Evolutionary conservation across 2,888 invertebrate species (phyloP), one percentile per base, ranked within the genome.

Genomic region (Chymomyza procnemis): DNA sequence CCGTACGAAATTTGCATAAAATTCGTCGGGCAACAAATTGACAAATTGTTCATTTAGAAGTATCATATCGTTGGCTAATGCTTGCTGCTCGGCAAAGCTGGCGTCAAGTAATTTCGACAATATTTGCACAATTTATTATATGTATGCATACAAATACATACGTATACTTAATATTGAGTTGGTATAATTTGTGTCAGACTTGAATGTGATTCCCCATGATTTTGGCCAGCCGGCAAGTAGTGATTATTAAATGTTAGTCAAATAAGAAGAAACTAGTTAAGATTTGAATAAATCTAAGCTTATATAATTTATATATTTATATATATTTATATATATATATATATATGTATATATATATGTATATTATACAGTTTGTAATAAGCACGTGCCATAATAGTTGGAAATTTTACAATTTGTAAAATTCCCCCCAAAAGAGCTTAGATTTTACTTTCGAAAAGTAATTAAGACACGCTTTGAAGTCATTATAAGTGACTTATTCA

Each of bases 351-450:
- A n/a, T n/a, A n/a, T n/a, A n/a, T n/a, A n/a, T n/a, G n/a, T n/a
- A n/a, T n/a, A n/a, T n/a, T n/a, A n/a, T n/a, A 26, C 26, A 26
- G 8, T 6, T 26, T 41, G 30, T 41, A 41, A 41, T 41, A 41
- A 41, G 34, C 26, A 57, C 30, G 57, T 34, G 41, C 57, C 8
- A 18, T 57, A 41, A 34, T 52, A 21, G 41, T 19, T 19, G 50
- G 18, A 22, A 26, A 57, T 52, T 61, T 59, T 65, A 19, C 19
- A 34, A 52, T 9, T 50, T 46, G 19, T 21, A 72, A 72, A 64
- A 21, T 57, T 65, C 73, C 64, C 73, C 64, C 16, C 1, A 30
- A 41, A n/a, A 21, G 50, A 50, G 14, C 16, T 50, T 14, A n/a
- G 19, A 8, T 50, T 16, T 50, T 50, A 50, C 50, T 19, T 50